A percentile compares a stretch with the other conserved stretches of the same genome.
Conservation (phyloP, 2,113 vertebrate genomes). For the Micronycteris hirsuta region DNA sequence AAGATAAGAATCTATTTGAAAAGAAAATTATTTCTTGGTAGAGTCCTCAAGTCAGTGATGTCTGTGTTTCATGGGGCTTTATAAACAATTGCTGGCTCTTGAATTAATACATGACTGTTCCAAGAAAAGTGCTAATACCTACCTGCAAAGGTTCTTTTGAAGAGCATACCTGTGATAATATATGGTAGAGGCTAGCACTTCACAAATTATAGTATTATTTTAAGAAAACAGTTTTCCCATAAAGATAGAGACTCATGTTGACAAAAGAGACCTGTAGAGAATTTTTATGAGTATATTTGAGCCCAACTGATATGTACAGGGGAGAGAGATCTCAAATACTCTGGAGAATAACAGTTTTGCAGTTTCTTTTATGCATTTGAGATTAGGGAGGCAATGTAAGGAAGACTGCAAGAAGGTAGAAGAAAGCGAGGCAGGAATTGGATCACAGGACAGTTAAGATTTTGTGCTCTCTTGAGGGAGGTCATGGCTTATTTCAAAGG, state of each 20-base stretch:
- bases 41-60: not conserved
- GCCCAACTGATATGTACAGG: not conserved
- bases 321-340: not conserved
- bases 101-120: not conserved
- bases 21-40: not conserved
- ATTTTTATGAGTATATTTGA: not conserved
- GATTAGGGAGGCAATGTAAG: not conserved
- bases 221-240: not conserved
- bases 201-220: not conserved
- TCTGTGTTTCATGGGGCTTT: not conserved
- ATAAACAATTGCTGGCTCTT: not conserved
- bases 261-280: not conserved
- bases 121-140: not conserved
- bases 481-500: not conserved
- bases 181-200: not conserved
- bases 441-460: not conserved
- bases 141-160: not conserved
- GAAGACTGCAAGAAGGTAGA: not conserved
- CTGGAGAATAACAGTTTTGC: not conserved
- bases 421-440: not conserved
- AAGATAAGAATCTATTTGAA: not conserved
- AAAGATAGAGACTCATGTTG: not conserved
- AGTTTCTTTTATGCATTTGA: not conserved
- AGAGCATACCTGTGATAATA: not conserved
- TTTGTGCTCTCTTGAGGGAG: not conserved